Percentiles rank a stretch among this genome's conserved stretches.
phyloP scores from a whole-genome alignment of 1,140 invertebrate species.

The Sycophaga agraensis region DNA sequence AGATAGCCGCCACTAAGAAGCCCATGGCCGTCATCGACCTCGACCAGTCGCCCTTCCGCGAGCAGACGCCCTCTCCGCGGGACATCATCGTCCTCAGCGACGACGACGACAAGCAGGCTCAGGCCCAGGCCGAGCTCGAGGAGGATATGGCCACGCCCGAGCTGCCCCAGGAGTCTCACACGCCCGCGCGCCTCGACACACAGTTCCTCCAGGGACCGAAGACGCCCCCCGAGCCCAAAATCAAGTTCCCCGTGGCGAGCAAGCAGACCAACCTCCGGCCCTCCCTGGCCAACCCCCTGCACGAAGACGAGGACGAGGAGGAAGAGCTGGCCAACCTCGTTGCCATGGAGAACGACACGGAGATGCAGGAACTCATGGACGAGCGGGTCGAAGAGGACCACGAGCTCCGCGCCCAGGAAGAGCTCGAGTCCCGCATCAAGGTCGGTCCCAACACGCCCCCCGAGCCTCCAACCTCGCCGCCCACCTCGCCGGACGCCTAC shows the following conservation, averaged over 20 bases:
- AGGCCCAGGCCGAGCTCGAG: slow-evolving; percentile 23
- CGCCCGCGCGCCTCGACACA: slow-evolving; percentile 40
- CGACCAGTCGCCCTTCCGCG: slow-evolving; percentile 79
- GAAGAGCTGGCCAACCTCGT: slow-evolving; percentile 48
- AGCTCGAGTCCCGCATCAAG: slow-evolving; percentile 51
- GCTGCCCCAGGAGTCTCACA: slow-evolving; percentile 37
- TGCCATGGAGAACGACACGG: slow-evolving; percentile 47
- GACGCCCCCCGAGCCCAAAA: slow-evolving; percentile 72
- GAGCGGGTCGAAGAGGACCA: slow-evolving; percentile 50
- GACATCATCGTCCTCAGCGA: slow-evolving; percentile 81
- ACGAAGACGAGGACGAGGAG: slow-evolving; percentile 57
- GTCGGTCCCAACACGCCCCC: slow-evolving; percentile 68
- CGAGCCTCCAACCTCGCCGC: slow-evolving; percentile 64
- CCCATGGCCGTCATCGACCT: slow-evolving; percentile 84
- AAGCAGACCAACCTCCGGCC: slow-evolving; percentile 63
- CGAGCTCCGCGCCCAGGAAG: slow-evolving; percentile 55
- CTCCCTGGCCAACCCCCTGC: slow-evolving; percentile 65
- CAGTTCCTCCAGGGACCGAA: slow-evolving; percentile 65
- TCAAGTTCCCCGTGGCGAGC: slow-evolving; percentile 67
- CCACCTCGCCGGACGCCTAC: slow-evolving; percentile 74
- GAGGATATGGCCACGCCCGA: slow-evolving; percentile 40
- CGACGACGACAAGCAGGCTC: slow-evolving; percentile 63
- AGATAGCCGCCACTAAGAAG: slow-evolving; percentile 60
- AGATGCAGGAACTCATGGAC: slow-evolving; percentile 48
- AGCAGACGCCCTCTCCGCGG: slow-evolving; percentile 74